Evolutionary conservation across 2,113 vertebrate species (phyloP).

Genomic region (Glareola pratincola): DNA sequence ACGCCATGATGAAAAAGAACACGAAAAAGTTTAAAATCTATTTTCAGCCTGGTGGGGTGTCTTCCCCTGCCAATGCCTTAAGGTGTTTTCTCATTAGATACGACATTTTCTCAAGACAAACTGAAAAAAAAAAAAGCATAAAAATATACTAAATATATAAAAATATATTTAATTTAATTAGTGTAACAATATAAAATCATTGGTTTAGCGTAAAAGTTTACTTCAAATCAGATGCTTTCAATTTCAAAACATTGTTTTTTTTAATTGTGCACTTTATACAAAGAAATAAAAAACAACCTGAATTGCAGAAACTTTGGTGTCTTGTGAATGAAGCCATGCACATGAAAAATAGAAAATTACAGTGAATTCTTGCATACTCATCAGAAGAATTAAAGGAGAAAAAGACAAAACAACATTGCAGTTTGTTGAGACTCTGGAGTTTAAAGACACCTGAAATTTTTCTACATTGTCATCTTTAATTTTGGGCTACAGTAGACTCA

Average conservation of each 20-base stretch:
- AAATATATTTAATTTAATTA: neutral
- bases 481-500: rapidly evolving
- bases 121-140: neutral
- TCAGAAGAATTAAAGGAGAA: neutral
- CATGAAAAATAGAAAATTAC: neutral
- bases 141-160: neutral
- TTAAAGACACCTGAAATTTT: neutral
- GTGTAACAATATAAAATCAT: neutral
- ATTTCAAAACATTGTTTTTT: neutral
- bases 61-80: neutral
- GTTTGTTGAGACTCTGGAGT: neutral
- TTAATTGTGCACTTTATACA: neutral
- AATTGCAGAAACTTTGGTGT: neutral
- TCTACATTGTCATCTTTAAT: neutral
- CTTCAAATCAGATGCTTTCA: neutral
- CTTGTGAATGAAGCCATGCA: neutral
- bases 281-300: neutral
- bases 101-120: neutral
- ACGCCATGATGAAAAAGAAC: neutral
- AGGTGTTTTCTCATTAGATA: neutral
- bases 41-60: neutral
- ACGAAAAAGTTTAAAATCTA: neutral
- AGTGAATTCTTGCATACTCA: neutral
- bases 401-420: neutral
- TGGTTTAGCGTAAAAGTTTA: neutral